Evolutionary conservation across 2,888 invertebrate species (phyloP).

Genomic region (Chrysolina haemoptera): DNA sequence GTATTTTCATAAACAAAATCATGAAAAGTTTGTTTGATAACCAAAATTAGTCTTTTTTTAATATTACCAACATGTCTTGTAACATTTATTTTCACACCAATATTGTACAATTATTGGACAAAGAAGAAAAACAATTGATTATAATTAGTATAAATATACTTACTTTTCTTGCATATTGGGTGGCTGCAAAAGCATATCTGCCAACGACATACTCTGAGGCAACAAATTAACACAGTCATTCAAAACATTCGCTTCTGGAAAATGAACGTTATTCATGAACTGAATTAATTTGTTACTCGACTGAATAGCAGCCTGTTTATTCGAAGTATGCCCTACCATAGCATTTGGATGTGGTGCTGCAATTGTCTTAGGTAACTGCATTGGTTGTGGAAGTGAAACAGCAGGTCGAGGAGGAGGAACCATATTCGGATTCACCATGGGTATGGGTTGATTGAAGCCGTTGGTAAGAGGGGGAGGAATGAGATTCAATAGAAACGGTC

Average conservation of each 20-base stretch:
- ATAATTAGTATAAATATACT: neutral
- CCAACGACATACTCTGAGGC: conserved; percentile 73
- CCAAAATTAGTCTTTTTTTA: no score
- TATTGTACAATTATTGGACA: no score
- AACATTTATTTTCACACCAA: no score
- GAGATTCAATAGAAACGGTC: conserved; percentile 53
- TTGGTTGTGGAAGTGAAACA: conserved; percentile 46
- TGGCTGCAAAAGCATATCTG: conserved; percentile 74
- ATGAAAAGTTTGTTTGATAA: no score
- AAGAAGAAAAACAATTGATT: no score
- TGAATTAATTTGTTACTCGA: conserved; percentile 71
- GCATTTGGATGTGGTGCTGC: conserved; percentile 34
- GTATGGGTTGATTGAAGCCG: conserved; percentile 49
- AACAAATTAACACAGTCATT: conserved; percentile 69
- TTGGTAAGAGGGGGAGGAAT: conserved; percentile 51
- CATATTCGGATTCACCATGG: conserved; percentile 57
- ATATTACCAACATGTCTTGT: no score
- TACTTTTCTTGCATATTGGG: conserved; percentile 70
- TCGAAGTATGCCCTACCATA: conserved; percentile 17
- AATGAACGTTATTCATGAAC: conserved; percentile 75
- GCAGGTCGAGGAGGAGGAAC: conserved; percentile 54
- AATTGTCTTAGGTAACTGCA: conserved; percentile 35
- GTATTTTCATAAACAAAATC: no score
- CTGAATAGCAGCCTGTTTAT: conserved; percentile 19
- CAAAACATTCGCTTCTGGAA: conserved; percentile 68